Percentiles rank a stretch among this genome's conserved stretches.
These are phyloP conservation scores for Triplophysa rosa DNA, from an alignment of 2,113 vertebrate species.

Conservation along the genomic window DNA sequence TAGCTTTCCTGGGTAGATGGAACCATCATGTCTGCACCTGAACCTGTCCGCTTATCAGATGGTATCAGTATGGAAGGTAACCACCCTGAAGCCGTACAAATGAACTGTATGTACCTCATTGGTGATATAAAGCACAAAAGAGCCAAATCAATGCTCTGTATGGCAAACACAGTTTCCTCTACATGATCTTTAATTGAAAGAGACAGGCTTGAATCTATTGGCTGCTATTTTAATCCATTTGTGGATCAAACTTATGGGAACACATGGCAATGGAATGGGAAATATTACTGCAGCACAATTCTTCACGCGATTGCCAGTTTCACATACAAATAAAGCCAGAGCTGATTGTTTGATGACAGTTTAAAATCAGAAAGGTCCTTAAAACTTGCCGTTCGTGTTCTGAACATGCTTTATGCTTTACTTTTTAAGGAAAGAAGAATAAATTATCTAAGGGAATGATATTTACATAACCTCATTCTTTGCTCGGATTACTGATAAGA, in stretches of 20 bases:
- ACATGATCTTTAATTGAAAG: not conserved
- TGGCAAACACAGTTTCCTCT: not conserved
- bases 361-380: not conserved
- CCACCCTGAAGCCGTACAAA: no score
- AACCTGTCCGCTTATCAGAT: not conserved
- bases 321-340: not conserved
- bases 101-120: not conserved
- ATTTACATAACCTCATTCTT: conserved; percentile 47
- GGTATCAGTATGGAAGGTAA: conserved; percentile 13
- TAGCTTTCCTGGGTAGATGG: conserved; percentile 33
- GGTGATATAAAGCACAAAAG: not conserved
- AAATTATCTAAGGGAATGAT: conserved; percentile 50
- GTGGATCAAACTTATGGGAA: not conserved
- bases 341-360: not conserved
- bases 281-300: not conserved
- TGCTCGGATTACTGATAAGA: conserved; percentile 63
- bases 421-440: conserved; percentile 44
- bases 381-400: not conserved
- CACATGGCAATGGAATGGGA: not conserved
- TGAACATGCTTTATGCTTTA: not conserved
- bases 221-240: not conserved
- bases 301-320: not conserved
- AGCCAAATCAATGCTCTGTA: not conserved
- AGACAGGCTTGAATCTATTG: not conserved
- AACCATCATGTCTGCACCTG: conserved; percentile 30